These are phyloP conservation scores for Saiga tatarica DNA, from an alignment of 2,113 vertebrate genomes.

Conservation along the genomic window DNA sequence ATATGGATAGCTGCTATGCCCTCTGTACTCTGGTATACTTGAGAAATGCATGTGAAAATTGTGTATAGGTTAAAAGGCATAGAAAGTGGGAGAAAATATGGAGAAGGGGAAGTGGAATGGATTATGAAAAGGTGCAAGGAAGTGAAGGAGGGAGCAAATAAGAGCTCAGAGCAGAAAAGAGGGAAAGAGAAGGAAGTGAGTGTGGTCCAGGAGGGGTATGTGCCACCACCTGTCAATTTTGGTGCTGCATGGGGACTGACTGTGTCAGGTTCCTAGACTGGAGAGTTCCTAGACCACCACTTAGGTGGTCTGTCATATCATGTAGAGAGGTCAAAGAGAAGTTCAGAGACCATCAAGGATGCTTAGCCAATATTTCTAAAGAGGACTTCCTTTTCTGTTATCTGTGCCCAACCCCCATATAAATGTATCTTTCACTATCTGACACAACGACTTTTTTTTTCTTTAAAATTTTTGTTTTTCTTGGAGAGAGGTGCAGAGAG, in stretches of 20 bases:
- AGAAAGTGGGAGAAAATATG: background rate
- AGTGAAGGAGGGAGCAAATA: background rate
- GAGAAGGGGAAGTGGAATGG: background rate
- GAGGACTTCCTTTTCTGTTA: background rate
- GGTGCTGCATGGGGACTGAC: background rate
- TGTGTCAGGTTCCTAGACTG: background rate
- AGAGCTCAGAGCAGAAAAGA: background rate
- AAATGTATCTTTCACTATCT: background rate
- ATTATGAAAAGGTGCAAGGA: background rate
- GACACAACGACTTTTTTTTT: background rate
- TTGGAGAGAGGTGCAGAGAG: fast-evolving
- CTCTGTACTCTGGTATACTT: background rate
- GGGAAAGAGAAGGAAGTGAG: background rate
- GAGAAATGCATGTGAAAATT: background rate
- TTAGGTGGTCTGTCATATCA: background rate
- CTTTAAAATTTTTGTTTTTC: background rate
- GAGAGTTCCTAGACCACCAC: background rate
- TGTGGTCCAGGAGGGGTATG: background rate
- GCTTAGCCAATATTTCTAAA: background rate
- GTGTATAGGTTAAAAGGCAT: background rate
- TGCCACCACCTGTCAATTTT: fast-evolving
- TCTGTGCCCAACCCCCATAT: background rate
- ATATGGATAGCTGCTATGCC: background rate
- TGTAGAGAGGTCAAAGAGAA: background rate
- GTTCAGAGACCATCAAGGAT: background rate